Evolutionary conservation across 2,113 vertebrate species (phyloP).

Genomic region (Brachyistius frenatus): DNA sequence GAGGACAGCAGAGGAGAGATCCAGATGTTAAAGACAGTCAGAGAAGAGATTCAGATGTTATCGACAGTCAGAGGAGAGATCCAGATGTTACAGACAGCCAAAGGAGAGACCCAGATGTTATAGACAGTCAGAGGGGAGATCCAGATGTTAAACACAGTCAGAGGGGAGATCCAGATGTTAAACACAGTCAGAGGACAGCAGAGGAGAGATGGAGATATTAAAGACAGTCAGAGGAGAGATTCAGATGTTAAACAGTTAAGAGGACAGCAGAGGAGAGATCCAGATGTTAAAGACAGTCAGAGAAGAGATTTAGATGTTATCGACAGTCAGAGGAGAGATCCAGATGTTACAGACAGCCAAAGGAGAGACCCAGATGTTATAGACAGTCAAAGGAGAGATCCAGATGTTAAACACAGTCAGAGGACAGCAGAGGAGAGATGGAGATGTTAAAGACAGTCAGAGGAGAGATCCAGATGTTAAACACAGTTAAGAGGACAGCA

Average conservation of each 20-base stretch:
- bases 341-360: conserved; percentile 67
- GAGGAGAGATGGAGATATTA: conserved; percentile 79
- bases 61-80: conserved; percentile 69
- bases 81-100: conserved; percentile 84
- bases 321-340: conserved; percentile 83
- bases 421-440: conserved; percentile 77
- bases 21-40: conserved; percentile 84
- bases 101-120: conserved; percentile 80
- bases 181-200: conserved; percentile 31
- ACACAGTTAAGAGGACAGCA: conserved; percentile 51
- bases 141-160: conserved; percentile 84
- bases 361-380: conserved; percentile 78
- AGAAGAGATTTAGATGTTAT: no score
- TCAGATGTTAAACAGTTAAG: conserved; percentile 71
- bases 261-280: conserved; percentile 73
- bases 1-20: conserved; percentile 74
- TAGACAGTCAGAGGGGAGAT: conserved; percentile 69
- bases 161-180: conserved; percentile 80
- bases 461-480: conserved; percentile 79
- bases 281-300: conserved; percentile 84
- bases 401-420: conserved; percentile 63
- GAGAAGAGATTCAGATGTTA: conserved; percentile 80
- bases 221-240: conserved; percentile 85
- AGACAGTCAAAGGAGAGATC: conserved; percentile 85
- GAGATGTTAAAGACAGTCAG: conserved; percentile 85